A percentile compares a stretch with the other conserved stretches of the same genome.
These are phyloP conservation scores for Eulithis testata DNA, from an alignment of 2,888 invertebrate genomes.

Conservation along the genomic window DNA sequence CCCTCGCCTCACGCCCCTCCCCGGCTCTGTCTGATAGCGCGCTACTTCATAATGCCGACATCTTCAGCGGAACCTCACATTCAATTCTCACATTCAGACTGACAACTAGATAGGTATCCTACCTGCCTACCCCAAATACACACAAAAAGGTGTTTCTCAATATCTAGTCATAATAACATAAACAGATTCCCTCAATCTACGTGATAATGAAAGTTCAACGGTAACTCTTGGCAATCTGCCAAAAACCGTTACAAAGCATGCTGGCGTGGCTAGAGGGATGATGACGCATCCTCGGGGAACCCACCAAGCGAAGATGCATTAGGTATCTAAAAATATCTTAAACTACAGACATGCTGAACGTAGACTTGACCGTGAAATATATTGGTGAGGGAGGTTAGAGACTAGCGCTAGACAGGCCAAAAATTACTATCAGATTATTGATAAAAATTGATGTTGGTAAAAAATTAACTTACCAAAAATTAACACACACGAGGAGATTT, in stretches of 20 bases:
- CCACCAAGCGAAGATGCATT: conserved; percentile 36
- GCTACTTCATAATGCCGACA: conserved; percentile 71
- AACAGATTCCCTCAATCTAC: conserved; percentile 13
- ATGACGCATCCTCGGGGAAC: conserved; percentile 35
- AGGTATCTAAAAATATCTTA: conserved; percentile 43
- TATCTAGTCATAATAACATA: not conserved
- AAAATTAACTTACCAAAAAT: conserved; percentile 60
- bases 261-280: conserved; percentile 26
- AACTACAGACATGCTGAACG: conserved; percentile 35
- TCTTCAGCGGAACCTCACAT: conserved; percentile 55
- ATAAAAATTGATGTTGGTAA: not conserved
- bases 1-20: conserved; percentile 50
- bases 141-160: not conserved
- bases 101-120: conserved; percentile 12
- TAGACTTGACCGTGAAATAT: conserved; percentile 41
- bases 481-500: conserved; percentile 53
- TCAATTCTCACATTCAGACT: conserved; percentile 38
- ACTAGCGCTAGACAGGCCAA: not conserved
- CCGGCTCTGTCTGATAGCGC: conserved; percentile 60
- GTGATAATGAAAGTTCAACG: conserved; percentile 49
- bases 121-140: not conserved
- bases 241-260: conserved; percentile 38
- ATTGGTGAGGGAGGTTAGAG: conserved; percentile 14
- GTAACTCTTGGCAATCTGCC: conserved; percentile 50
- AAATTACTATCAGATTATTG: not conserved